Conservation (phyloP, 2,888 invertebrate genomes). For the Iphiclides podalirius region DNA sequence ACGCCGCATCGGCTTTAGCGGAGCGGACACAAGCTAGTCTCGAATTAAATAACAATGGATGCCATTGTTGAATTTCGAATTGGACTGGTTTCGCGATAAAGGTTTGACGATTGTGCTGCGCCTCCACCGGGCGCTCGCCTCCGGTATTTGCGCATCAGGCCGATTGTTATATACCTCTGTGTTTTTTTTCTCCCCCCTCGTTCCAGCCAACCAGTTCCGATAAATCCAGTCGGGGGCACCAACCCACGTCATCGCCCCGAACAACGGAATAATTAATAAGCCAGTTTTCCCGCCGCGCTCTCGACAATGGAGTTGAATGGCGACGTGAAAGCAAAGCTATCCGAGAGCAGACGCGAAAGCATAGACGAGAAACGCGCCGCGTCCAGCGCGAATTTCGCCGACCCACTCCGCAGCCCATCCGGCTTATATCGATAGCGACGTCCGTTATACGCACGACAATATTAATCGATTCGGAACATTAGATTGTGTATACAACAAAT, state of each 20-base stretch:
- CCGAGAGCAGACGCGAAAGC: constrained; percentile 38
- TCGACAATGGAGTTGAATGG: constrained; percentile 48
- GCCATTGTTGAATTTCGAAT: constrained; percentile 54
- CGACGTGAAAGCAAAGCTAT: constrained; percentile 52
- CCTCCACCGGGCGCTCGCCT: constrained; percentile 29
- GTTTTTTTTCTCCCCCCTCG: constrained; percentile 10
- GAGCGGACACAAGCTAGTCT: constrained; percentile 26
- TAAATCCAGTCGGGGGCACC: constrained; percentile 2
- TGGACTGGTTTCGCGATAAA: constrained; percentile 54
- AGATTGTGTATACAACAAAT: too few relatives aligned
- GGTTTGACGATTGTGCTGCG: constrained; percentile 25
- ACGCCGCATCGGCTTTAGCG: constrained; percentile 19
- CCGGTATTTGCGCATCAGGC: constrained; percentile 44
- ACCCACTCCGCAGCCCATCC: constrained; percentile 41
- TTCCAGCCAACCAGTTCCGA: constrained; percentile 16
- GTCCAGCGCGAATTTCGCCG: constrained; percentile 51
- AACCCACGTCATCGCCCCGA: constrained; percentile 6
- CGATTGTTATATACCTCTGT: constrained; percentile 27
- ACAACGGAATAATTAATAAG: constrained; percentile 29
- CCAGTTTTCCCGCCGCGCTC: constrained; percentile 41
- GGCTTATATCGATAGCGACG: constrained; percentile 15
- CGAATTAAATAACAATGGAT: constrained; percentile 43
- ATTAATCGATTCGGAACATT: too few relatives aligned
- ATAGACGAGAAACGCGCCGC: constrained; percentile 42
- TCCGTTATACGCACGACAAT: too few relatives aligned